These are phyloP conservation scores for Asbolus verrucosus DNA, from an alignment of 1,140 invertebrate species.

Conservation along the genomic window DNA sequence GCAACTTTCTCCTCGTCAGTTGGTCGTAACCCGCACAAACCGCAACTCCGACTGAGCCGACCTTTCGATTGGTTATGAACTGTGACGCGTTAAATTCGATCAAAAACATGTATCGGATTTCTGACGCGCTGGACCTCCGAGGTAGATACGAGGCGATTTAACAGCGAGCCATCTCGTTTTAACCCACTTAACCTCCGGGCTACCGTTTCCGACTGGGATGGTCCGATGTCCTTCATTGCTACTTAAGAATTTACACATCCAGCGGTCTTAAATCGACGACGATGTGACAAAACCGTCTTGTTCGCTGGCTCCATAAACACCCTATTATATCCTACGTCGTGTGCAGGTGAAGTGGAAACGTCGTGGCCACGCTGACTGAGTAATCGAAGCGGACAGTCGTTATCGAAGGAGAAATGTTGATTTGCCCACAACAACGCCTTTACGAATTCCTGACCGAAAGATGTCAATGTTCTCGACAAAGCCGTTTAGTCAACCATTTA, in stretches of 20 bases:
- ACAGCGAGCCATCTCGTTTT: neutral
- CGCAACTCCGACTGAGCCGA: constrained; percentile 15
- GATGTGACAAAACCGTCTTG: constrained; percentile 26
- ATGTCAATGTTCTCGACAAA: constrained; percentile 6
- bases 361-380: too few species aligned
- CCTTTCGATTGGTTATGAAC: constrained; percentile 41
- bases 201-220: neutral
- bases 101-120: constrained; percentile 57
- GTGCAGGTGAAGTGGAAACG: too few species aligned
- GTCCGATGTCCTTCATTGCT: neutral
- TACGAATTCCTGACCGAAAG: neutral
- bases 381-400: too few species aligned
- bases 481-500: constrained; percentile 15
- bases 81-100: constrained; percentile 59
- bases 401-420: too few species aligned
- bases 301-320: constrained; percentile 22
- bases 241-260: constrained; percentile 11
- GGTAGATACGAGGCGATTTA: constrained; percentile 49
- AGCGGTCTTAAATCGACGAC: neutral
- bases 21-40: neutral
- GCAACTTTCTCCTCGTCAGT: constrained; percentile 4
- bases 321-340: constrained; percentile 6
- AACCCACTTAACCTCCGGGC: neutral
- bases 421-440: too few species aligned
- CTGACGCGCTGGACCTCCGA: constrained; percentile 57